Conservation (phyloP, 2,113 vertebrate genomes). For the Eira barbara region DNA sequence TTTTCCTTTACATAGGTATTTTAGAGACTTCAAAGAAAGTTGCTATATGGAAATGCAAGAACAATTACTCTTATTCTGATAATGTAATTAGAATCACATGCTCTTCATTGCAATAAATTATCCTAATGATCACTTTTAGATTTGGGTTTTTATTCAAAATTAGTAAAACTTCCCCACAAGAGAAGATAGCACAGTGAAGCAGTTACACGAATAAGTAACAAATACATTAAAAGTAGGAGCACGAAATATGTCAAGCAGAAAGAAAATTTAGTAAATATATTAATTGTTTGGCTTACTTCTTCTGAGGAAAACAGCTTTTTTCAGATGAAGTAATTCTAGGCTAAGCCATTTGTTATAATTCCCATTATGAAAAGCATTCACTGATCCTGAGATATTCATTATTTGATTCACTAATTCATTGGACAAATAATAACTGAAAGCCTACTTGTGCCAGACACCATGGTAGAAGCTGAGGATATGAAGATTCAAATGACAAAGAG, state of each 20-base stretch:
- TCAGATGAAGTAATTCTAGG: background rate
- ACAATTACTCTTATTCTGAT: background rate
- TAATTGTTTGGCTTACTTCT: background rate
- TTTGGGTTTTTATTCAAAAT: background rate
- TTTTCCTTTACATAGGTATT: background rate
- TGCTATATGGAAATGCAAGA: background rate
- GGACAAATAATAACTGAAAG: constrained; percentile 2
- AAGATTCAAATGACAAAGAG: background rate
- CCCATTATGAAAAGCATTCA: background rate
- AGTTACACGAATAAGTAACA: background rate
- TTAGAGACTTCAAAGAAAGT: background rate
- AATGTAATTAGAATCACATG: background rate
- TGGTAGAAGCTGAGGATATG: background rate
- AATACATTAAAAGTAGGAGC: constrained; percentile 15
- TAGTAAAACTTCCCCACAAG: background rate
- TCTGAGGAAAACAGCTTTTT: background rate
- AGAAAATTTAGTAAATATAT: constrained; percentile 6
- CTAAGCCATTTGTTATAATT: constrained; percentile 25
- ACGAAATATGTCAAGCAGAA: background rate
- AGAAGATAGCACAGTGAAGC: background rate
- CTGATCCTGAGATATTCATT: background rate
- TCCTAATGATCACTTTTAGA: background rate
- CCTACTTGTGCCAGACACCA: background rate
- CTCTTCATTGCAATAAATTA: background rate
- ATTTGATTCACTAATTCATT: background rate